Conservation (phyloP, 2,888 invertebrate species). For the Eupithecia dodoneata region DNA sequence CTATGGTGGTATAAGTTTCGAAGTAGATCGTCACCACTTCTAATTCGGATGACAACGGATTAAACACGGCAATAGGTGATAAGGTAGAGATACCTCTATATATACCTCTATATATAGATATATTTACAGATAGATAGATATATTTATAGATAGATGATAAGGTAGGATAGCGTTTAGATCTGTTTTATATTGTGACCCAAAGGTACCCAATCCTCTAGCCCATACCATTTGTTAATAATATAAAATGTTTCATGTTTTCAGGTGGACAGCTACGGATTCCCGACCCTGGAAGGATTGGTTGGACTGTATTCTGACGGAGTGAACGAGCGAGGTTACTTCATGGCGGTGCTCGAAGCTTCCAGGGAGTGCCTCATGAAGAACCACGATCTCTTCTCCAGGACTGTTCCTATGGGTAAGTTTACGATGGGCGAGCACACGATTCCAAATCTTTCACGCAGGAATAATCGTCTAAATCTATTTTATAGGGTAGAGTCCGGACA, state of each 20-base stretch:
- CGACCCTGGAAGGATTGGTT: conserved; percentile 89
- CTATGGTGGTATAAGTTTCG: too few relatives aligned
- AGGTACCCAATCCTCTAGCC: too few relatives aligned
- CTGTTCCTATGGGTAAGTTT: conserved; percentile 74
- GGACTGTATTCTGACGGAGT: conserved; percentile 90
- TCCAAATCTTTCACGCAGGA: not conserved
- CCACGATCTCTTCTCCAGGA: conserved; percentile 79
- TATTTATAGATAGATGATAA: too few relatives aligned
- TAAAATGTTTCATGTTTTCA: conserved; percentile 54
- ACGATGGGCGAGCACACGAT: not conserved
- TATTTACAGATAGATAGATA: too few relatives aligned
- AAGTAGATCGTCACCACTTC: not conserved
- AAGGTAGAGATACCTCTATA: too few relatives aligned
- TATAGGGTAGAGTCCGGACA: too few relatives aligned
- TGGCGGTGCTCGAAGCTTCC: conserved; percentile 89
- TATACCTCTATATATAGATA: too few relatives aligned
- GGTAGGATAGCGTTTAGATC: too few relatives aligned
- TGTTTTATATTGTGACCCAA: too few relatives aligned
- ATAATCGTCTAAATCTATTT: not conserved
- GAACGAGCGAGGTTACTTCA: conserved; percentile 89
- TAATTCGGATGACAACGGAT: not conserved
- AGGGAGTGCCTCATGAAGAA: conserved; percentile 86
- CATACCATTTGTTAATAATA: not conserved
- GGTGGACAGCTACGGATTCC: conserved; percentile 89
- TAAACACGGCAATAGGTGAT: not conserved